Base-by-base conservation (phyloP, 2,113 vertebrate genomes). In the Lamprotornis superbus region DNA sequence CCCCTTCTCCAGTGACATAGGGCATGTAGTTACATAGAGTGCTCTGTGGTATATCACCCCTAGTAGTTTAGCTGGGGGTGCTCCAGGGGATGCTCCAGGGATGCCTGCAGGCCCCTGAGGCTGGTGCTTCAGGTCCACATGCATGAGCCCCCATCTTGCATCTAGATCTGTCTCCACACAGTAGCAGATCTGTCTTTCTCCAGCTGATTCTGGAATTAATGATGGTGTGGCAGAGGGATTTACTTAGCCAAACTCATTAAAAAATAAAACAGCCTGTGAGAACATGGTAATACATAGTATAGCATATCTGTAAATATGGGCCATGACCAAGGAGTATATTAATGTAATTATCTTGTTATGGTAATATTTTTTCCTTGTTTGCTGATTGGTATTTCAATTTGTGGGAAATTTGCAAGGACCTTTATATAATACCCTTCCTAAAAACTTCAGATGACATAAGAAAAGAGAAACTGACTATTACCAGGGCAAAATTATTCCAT, bases 91-190 rank as follows among this genome's bases (percentile, higher is more conserved):
- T 2, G 2, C 6, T 67, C 21, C 44, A 37, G 28, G 22, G 73
- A 18, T 70, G 19, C 20, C 25, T 77, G 27, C 24, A 60, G 22
- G 5, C 60, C 12, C 31, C 39, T 2, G 2, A 39, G 25, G 20
- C 33, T 0, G 0, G 37, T 42, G 1, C 0, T 61, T 84, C 0
- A 0, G 18, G 33, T 75, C 18, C 46, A 27, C 7, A 4, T 12
- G 7, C 4, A 5, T 15, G 14, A 88, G 5, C 4, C 16, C 12
- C 6, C 16, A 28, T 18, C 27, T 79, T 69, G n/a, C 53, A 17
- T 69, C 47, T 55, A 52, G 75, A 63, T 22, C 44, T n/a, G 22
- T 46, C 50, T 55, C 24, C 49, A 25, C 37, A 42, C 11, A 46
- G 21, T 6, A 74, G 35, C 46, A 71, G 23, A 77, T 65, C 31